A percentile compares a stretch with the other conserved stretches of the same genome.
These are phyloP conservation scores for Lepidurus packardi DNA, from an alignment of 1,140 invertebrate genomes.

Conservation along the genomic window DNA sequence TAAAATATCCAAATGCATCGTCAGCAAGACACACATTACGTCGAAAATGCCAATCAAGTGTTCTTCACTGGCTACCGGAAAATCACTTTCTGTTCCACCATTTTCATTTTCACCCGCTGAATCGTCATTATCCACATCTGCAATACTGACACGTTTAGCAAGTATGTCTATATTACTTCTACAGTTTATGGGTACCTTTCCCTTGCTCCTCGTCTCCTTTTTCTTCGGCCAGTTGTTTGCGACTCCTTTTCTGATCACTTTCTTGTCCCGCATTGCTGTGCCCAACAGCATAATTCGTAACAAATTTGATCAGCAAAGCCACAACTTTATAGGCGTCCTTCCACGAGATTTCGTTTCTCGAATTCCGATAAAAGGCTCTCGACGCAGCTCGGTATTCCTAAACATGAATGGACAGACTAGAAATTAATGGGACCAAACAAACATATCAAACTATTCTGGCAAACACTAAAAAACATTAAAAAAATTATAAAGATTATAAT, in stretches of 20 bases:
- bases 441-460: neutral
- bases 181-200: neutral
- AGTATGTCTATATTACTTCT: neutral
- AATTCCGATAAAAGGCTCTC: neutral
- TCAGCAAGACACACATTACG: constrained; percentile 21
- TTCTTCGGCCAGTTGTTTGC: neutral
- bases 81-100: neutral
- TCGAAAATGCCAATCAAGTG: constrained; percentile 24
- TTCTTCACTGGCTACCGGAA: constrained; percentile 25
- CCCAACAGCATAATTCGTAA: neutral
- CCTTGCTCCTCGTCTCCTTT: neutral
- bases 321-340: neutral
- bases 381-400: neutral
- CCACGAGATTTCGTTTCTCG: neutral
- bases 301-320: neutral
- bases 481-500: neutral
- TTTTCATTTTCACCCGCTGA: neutral
- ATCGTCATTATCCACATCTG: neutral
- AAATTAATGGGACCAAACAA: neutral
- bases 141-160: neutral
- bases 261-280: neutral
- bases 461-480: neutral
- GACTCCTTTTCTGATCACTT: neutral
- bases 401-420: neutral
- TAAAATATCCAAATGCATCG: neutral